Evolutionary conservation across 1,140 invertebrate genomes (phyloP), one percentile per base, ranked within the genome.

Genomic region (Stegodyphus mimosarum): DNA sequence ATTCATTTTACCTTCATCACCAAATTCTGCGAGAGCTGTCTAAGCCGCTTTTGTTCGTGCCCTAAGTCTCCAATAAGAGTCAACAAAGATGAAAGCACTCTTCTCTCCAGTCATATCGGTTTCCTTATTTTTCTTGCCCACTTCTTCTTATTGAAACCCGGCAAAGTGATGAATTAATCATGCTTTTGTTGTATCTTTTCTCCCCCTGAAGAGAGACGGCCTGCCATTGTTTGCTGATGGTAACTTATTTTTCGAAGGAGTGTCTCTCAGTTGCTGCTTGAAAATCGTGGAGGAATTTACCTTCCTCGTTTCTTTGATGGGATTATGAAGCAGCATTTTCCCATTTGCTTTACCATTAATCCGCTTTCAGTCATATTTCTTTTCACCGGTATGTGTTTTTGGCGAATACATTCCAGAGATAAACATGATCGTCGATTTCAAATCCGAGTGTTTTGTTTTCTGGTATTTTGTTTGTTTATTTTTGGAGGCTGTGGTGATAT

Each of bases 61-160:
- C 17, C 15, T 49, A 64, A 60, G 53, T 51, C 18, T 18, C 33
- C 72, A 76, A 69, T 78, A 64, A 78, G 76, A 78, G 76, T 78
- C 76, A 78, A 78, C 76, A 78, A 17, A 78, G 64, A 78, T 78
- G 76, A 69, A 33, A 33, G 33, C 33, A 33, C 33, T 33, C 33
- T 33, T 3, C 3, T 33, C 33, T 33, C 33, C 33, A 33, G 33
- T 33, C 33, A 33, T 33, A 33, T 33, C 33, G 33, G 33, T 33
- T 33, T 33, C 33, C 33, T 78, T 69, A 69, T 78, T 78, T 69
- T 78, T 53, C 49, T 67, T 53, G 10, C 55, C 18, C 15, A 13
- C 76, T 78, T 78, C 76, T 78, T 78, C 64, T 78, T 78, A 78
- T 78, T 78, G 76, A 78, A 78, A 78, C 76, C 63, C 76, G 10